Conservation (phyloP, 2,888 invertebrate genomes). For the Rapana venosa region DNA sequence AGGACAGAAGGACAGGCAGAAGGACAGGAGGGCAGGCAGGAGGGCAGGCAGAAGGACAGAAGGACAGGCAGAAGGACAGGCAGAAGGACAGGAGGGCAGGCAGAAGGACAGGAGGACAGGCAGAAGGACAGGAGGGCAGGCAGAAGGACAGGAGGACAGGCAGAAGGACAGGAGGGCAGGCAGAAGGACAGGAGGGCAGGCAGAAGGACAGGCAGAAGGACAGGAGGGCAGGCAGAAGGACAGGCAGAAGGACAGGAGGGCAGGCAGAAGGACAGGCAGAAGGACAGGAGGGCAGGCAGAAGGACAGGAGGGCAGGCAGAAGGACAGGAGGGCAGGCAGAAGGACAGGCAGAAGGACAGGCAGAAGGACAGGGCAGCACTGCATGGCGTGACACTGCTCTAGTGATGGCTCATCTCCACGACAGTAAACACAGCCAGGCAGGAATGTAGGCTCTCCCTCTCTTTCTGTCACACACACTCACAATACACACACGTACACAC, state of each 20-base stretch:
- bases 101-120: not conserved
- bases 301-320: not conserved
- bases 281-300: not conserved
- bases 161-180: not conserved
- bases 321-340: not conserved
- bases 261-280: not conserved
- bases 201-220: not conserved
- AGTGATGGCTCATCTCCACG: too few species aligned
- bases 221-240: not conserved
- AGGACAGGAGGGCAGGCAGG: not conserved
- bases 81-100: not conserved
- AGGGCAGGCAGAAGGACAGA: too few species aligned
- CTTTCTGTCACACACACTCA: not conserved
- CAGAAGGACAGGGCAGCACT: not conserved
- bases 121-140: not conserved
- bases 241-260: not conserved
- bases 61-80: not conserved
- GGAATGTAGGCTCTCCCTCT: too few species aligned
- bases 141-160: not conserved
- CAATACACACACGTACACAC: not conserved
- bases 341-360: not conserved
- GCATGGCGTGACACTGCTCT: too few species aligned
- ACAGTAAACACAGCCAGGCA: too few species aligned
- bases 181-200: not conserved
- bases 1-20: not conserved